Base-by-base conservation (phyloP, 1,140 invertebrate genomes). In the Propsilocerus akamusi region DNA sequence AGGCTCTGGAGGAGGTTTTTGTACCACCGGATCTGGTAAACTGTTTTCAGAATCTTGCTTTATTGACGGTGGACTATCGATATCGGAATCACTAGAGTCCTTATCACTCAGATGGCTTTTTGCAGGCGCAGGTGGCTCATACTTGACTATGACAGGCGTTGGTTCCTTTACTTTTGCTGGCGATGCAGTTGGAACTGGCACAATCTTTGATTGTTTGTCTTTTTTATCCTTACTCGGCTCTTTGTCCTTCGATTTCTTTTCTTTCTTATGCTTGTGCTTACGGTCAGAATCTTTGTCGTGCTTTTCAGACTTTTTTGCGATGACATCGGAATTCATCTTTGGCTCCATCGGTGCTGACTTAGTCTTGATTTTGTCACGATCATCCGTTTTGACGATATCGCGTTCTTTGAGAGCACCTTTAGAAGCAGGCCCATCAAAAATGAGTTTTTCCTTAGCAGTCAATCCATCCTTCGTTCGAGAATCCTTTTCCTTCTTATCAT, bases 261-360 rank as follows among this genome's bases (percentile, higher is more conserved):
- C 72, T 55, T 74, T 76, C 53, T 73, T 72, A 56, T 75, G 74
- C 54, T 74, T 76, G 54, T 75, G 72, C 50, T 71, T 67, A 54
- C 50, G 37, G 11, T 58, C 65, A 5, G 68, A 64, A 49, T 73
- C 72, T 59, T 71, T 74, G 53, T 68, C 68, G 59, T 73, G 69
- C 53, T 73, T 68, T 55, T 67, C 67, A 47, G 64, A 68, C 55
- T 68, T 66, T 58, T 30, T 52, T 53, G 2, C 47, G n/a, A n/a
- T n/a, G n/a, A n/a, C n/a, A n/a, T n/a, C n/a, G n/a, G n/a, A n/a
- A n/a, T n/a, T n/a, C 53, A 6, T 49, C 49, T 22, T 56, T 52
- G 46, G 52, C 51, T 28, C 55, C 56, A 30, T 54, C 56, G 23
- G 54, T 56, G 48, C 54, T 56, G 34, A 56, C 61, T 53, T 58